A percentile compares a stretch with the other conserved stretches of the same genome.
phyloP scores from a whole-genome alignment of 2,888 invertebrate genomes.

The Rhopalosiphum nymphaeae region DNA sequence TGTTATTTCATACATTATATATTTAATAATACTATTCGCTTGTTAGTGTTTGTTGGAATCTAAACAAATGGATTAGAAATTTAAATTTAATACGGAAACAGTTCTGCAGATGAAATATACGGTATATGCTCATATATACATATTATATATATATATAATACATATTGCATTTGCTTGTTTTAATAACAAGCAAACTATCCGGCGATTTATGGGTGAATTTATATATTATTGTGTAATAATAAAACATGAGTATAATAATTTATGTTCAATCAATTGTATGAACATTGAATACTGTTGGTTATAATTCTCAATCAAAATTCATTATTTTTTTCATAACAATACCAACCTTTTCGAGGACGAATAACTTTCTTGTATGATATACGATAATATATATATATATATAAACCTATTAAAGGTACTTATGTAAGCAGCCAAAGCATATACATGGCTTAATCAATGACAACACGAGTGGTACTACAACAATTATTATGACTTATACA shows the following conservation, averaged over 20 bases:
- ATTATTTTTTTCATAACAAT: neutral
- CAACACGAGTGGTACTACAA: neutral
- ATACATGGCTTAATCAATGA: neutral
- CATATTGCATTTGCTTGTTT: neutral
- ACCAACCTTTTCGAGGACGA: neutral
- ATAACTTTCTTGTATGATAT: neutral
- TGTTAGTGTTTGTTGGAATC: neutral
- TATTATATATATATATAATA: neutral
- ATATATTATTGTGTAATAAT: neutral
- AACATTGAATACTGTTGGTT: neutral
- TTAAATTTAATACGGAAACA: conserved; percentile 22
- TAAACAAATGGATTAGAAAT: conserved; percentile 28
- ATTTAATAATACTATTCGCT: neutral
- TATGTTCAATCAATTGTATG: conserved; percentile 4
- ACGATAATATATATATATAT: neutral
- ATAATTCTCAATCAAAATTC: neutral
- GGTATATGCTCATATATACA: neutral
- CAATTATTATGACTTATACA: too few relatives aligned
- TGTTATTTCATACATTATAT: neutral
- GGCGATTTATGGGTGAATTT: neutral
- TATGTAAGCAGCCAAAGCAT: neutral
- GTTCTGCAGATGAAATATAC: neutral
- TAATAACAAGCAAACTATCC: neutral
- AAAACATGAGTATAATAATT: neutral
- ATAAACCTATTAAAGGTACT: neutral